These are phyloP conservation scores for Oscheius sp. DNA, from an alignment of 2,888 invertebrate genomes.

Conservation along the genomic window DNA sequence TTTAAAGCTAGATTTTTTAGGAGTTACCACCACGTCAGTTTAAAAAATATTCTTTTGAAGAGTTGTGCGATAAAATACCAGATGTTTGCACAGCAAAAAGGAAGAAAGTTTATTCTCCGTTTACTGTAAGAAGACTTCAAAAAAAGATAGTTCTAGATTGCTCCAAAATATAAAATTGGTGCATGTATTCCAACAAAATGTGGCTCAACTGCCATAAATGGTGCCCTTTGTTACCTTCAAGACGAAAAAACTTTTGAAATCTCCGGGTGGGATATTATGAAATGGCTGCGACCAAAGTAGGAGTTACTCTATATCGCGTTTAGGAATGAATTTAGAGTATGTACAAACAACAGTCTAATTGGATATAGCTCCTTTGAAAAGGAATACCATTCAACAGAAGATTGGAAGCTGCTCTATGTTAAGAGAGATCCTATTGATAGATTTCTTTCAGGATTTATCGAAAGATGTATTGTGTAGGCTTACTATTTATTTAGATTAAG, in stretches of 20 bases:
- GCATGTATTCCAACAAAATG: background rate
- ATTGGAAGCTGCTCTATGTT: slow-evolving; percentile 4
- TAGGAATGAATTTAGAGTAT: background rate
- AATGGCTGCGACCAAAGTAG: background rate
- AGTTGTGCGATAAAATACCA: no score
- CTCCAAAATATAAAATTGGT: background rate
- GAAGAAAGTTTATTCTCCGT: no score
- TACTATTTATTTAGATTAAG: no score
- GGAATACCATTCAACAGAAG: background rate
- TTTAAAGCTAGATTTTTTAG: no score
- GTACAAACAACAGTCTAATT: background rate
- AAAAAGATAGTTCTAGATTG: background rate
- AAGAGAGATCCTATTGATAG: slow-evolving; percentile 14
- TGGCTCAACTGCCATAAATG: background rate
- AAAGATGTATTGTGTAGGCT: background rate
- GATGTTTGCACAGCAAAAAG: no score
- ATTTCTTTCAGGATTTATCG: slow-evolving; percentile 1
- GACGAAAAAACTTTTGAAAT: background rate
- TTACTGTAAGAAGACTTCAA: no score
- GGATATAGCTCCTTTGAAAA: background rate
- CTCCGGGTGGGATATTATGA: background rate
- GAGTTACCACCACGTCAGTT: no score
- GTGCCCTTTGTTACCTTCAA: background rate
- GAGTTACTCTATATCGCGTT: background rate
- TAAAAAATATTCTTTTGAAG: no score